A percentile compares a stretch with the other conserved stretches of the same genome.
Evolutionary conservation across 2,888 invertebrate genomes (phyloP).

Genomic region (Meteorus colon): DNA sequence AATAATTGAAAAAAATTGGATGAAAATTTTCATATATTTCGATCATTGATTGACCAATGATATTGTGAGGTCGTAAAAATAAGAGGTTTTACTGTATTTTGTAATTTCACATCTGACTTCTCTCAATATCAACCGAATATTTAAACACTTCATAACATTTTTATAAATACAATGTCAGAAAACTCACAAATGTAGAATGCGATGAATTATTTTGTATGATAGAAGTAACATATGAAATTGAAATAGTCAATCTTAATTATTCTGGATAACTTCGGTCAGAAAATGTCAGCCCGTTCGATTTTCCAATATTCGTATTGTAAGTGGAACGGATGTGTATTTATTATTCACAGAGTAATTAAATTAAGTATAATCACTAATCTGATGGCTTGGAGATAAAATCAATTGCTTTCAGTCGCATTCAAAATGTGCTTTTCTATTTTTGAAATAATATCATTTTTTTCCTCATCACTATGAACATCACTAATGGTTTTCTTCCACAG

Average conservation of each 20-base stretch:
- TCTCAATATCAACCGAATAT: background rate
- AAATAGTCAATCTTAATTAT: constrained; percentile 29
- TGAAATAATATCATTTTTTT: too few relatives aligned
- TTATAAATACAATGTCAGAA: background rate
- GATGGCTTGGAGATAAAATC: constrained; percentile 6
- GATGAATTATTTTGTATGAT: background rate
- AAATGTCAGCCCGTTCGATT: constrained; percentile 33
- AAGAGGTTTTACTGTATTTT: background rate
- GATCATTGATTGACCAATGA: too few relatives aligned
- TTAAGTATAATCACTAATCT: background rate
- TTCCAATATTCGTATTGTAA: constrained; percentile 29
- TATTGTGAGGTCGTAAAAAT: too few relatives aligned
- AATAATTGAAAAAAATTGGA: too few relatives aligned
- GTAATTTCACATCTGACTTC: too few relatives aligned
- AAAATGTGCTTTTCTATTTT: too few relatives aligned
- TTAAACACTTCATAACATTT: background rate
- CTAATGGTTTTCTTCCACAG: too few relatives aligned
- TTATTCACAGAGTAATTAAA: constrained; percentile 28
- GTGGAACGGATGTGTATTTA: constrained; percentile 25
- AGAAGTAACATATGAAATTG: constrained; percentile 19
- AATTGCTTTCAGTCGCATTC: background rate
- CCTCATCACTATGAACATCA: too few relatives aligned
- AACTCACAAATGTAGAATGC: background rate
- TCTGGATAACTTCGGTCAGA: constrained; percentile 25
- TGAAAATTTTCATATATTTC: too few relatives aligned